Evolutionary conservation across 1,140 invertebrate genomes (phyloP).

Genomic region (Aphis gossypii): DNA sequence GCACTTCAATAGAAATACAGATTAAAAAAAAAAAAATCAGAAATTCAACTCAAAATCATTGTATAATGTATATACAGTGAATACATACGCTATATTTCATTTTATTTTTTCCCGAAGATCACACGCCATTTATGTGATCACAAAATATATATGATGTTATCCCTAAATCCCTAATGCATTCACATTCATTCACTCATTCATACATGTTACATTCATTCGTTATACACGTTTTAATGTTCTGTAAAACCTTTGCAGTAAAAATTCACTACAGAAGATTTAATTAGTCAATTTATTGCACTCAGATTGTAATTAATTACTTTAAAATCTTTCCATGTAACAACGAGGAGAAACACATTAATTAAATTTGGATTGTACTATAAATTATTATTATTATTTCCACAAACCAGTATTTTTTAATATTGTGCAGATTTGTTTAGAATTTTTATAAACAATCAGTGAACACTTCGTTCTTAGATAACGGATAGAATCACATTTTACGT

Average conservation of each 20-base stretch:
- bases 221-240: not conserved
- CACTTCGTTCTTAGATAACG: not conserved
- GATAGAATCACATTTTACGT: not conserved
- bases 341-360: not conserved
- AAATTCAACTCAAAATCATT: not conserved
- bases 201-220: not conserved
- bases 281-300: not conserved
- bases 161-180: not conserved
- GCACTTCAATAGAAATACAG: slow-evolving; percentile 13
- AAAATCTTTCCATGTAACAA: not conserved
- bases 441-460: not conserved
- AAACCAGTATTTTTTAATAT: not conserved
- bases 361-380: not conserved
- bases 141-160: not conserved
- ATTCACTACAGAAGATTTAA: not conserved
- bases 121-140: not conserved
- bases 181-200: not conserved
- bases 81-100: not conserved
- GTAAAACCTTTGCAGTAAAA: not conserved
- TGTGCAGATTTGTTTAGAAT: not conserved
- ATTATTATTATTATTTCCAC: not conserved
- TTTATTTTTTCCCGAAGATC: not conserved
- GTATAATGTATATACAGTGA: not conserved
- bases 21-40: slow-evolving; percentile 11
- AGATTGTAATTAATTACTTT: not conserved